Evolutionary conservation across 2,888 invertebrate genomes (phyloP).

Genomic region (Hirtodrosophila alboralis): DNA sequence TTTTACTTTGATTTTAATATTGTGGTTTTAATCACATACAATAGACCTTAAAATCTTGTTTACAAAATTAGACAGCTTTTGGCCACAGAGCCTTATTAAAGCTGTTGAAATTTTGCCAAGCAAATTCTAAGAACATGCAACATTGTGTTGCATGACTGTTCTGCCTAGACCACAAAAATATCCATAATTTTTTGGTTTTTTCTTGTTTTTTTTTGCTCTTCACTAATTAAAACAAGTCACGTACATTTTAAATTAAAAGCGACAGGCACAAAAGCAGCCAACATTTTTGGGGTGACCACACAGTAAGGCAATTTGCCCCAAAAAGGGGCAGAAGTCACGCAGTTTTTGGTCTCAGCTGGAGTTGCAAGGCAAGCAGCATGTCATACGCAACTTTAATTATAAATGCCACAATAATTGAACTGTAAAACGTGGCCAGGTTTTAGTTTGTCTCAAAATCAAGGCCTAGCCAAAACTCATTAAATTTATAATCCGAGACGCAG

Average conservation of each 20-base stretch:
- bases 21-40: too few relatives aligned
- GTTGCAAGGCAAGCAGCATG: conserved; percentile 26
- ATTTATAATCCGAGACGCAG: conserved; percentile 14
- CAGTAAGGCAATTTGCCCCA: conserved; percentile 10
- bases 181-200: conserved; percentile 40
- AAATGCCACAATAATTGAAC: conserved; percentile 64
- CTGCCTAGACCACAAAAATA: conserved; percentile 23
- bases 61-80: too few relatives aligned
- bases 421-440: conserved; percentile 37
- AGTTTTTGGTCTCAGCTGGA: conserved; percentile 6
- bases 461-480: conserved; percentile 6
- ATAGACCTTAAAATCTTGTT: too few relatives aligned
- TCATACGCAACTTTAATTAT: conserved; percentile 69
- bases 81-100: conserved; percentile 23
- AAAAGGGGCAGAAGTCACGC: conserved; percentile 26
- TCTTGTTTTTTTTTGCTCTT: conserved; percentile 2
- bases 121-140: conserved; percentile 27
- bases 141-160: conserved; percentile 32
- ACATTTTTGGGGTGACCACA: conserved; percentile 61
- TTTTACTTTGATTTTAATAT: too few relatives aligned
- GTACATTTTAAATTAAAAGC: conserved; percentile 75
- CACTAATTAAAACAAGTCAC: conserved; percentile 76
- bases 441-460: conserved; percentile 3
- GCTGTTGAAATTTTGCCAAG: conserved; percentile 3
- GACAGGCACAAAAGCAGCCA: conserved; percentile 49